Conservation (phyloP, 2,113 vertebrate species). For the Ceyx margarethae region DNA sequence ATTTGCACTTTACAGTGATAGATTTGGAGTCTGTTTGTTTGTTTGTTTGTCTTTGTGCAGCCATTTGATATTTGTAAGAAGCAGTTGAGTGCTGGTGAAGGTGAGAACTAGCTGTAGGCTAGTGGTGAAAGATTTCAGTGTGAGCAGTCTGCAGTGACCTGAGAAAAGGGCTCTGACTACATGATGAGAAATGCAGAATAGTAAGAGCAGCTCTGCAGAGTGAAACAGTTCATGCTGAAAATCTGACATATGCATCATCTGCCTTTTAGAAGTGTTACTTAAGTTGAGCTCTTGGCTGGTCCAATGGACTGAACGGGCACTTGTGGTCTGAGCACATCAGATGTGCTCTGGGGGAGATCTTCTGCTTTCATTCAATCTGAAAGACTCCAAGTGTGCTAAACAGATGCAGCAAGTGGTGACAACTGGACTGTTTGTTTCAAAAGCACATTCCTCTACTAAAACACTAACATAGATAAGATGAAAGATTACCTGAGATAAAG, state of each 20-base stretch:
- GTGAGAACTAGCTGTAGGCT: neutral
- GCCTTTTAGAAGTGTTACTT: neutral
- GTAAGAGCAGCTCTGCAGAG: neutral
- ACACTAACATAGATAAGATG: neutral
- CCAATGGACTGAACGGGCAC: rapidly evolving
- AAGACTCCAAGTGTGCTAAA: neutral
- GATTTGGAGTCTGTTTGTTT: too few relatives aligned
- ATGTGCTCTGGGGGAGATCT: neutral
- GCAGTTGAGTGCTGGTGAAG: neutral
- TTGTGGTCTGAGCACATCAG: neutral
- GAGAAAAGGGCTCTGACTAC: neutral
- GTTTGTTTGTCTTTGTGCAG: neutral
- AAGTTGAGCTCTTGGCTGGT: neutral
- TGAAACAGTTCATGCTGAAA: conserved; percentile 2
- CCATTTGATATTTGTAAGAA: neutral
- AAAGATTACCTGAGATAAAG: neutral
- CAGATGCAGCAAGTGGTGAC: neutral
- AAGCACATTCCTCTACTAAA: neutral
- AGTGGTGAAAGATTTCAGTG: neutral
- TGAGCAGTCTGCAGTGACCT: neutral
- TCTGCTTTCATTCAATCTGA: neutral
- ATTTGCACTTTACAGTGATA: neutral
- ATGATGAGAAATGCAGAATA: neutral
- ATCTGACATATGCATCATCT: neutral
- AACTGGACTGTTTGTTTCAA: neutral